phyloP scores from a whole-genome alignment of 2,113 vertebrate species.

The Pteronura brasiliensis region DNA sequence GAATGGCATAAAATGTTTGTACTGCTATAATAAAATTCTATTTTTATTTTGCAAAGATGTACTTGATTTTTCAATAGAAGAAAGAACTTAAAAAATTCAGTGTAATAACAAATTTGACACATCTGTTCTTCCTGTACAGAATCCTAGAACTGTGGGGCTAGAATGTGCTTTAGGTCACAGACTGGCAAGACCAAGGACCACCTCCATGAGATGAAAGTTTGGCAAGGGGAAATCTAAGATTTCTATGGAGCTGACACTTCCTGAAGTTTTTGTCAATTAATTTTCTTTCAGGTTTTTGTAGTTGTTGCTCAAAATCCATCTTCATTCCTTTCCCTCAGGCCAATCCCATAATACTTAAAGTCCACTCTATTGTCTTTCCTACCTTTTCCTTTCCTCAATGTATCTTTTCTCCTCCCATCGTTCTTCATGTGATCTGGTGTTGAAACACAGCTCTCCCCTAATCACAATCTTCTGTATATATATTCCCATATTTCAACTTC shows the following conservation, averaged over 20 bases:
- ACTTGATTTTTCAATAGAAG: slow-evolving; percentile 76
- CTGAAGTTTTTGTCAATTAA: slow-evolving; percentile 1
- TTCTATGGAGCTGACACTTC: neutral
- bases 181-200: neutral
- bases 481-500: neutral
- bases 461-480: neutral
- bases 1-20: slow-evolving; percentile 75
- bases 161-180: neutral
- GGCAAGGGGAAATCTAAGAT: neutral
- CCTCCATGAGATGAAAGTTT: neutral
- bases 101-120: slow-evolving; percentile 72
- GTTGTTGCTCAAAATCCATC: neutral
- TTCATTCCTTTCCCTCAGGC: neutral
- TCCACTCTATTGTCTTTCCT: neutral
- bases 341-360: neutral
- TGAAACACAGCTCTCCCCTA: neutral
- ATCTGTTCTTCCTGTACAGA: slow-evolving; percentile 63
- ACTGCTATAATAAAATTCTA: slow-evolving; percentile 78
- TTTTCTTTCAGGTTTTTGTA: neutral
- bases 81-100: slow-evolving; percentile 70
- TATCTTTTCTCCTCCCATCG: neutral
- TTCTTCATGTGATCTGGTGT: neutral
- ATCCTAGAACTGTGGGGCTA: neutral
- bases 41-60: slow-evolving; percentile 78
- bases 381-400: neutral